Evolutionary conservation across 2,888 invertebrate genomes (phyloP).

Genomic region (Nemurella pictetii): DNA sequence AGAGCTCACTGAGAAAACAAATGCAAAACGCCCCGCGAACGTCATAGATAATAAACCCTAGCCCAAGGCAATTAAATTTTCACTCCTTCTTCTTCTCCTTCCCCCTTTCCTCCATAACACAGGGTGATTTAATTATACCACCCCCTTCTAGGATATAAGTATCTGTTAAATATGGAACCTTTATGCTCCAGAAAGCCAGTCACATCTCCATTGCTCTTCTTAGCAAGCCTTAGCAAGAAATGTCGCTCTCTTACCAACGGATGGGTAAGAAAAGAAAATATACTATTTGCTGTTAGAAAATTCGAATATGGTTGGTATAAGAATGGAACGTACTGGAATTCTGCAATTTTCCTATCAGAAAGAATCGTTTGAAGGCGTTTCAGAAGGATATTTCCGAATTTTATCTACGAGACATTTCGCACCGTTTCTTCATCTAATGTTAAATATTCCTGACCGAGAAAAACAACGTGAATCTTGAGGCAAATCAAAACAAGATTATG

Average conservation of each 20-base stretch:
- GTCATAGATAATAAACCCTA: conserved; percentile 41
- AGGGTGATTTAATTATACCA: conserved; percentile 28
- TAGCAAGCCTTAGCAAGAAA: too few species aligned
- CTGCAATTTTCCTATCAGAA: too few species aligned
- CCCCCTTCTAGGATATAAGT: conserved; percentile 22
- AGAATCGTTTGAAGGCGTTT: too few species aligned
- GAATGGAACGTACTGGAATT: too few species aligned
- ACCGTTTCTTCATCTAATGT: neutral
- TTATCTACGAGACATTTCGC: neutral
- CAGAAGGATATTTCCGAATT: too few species aligned
- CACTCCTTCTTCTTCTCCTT: conserved; percentile 35
- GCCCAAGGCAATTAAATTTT: conserved; percentile 42
- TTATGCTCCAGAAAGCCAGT: neutral
- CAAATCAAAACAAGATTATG: neutral
- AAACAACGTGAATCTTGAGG: neutral
- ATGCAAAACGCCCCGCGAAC: conserved; percentile 30
- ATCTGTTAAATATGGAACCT: conserved; percentile 13
- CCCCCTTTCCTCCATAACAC: conserved; percentile 34
- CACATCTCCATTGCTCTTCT: too few species aligned
- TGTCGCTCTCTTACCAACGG: too few species aligned
- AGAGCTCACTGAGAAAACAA: conserved; percentile 24
- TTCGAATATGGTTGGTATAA: too few species aligned
- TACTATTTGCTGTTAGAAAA: too few species aligned
- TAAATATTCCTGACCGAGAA: neutral
- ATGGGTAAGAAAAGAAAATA: too few species aligned